Evolutionary conservation across 2,113 vertebrate species (phyloP).

Genomic region (Typhlomys cinereus): DNA sequence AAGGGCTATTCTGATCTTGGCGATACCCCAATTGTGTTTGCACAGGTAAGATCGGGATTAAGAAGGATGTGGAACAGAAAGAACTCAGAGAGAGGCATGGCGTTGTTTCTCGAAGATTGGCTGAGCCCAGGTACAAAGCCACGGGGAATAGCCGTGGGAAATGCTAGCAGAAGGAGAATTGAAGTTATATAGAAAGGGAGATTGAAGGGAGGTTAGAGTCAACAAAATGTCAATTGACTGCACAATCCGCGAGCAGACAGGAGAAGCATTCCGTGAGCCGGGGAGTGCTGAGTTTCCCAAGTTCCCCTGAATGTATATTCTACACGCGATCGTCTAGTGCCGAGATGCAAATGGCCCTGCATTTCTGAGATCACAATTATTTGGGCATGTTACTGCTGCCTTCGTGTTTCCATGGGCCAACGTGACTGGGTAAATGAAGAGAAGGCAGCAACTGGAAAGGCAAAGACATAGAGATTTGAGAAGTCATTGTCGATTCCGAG

Average conservation of each 20-base stretch:
- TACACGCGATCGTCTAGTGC: background rate
- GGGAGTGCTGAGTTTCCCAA: background rate
- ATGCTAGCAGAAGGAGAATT: conserved; percentile 54
- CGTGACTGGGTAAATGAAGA: conserved; percentile 65
- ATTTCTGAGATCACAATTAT: conserved; percentile 38
- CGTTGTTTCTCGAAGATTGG: conserved; percentile 56
- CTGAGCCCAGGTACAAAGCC: conserved; percentile 50
- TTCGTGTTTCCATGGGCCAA: conserved; percentile 43
- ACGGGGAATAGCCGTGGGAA: conserved; percentile 46
- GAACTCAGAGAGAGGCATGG: background rate
- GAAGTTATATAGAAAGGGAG: conserved; percentile 68
- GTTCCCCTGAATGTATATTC: background rate
- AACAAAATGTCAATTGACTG: conserved; percentile 63
- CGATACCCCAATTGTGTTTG: conserved; percentile 34
- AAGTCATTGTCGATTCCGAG: conserved; percentile 49
- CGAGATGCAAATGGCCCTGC: conserved; percentile 52
- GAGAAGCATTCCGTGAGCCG: background rate
- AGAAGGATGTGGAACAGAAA: conserved; percentile 1
- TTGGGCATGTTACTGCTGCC: conserved; percentile 53
- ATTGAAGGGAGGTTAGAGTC: conserved; percentile 70
- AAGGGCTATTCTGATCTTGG: conserved; percentile 21
- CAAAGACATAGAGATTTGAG: conserved; percentile 51
- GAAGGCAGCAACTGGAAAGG: conserved; percentile 58
- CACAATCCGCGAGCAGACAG: conserved; percentile 41
- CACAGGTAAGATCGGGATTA: conserved; percentile 50